These are phyloP conservation scores for Papilio glaucus DNA, from an alignment of 1,140 invertebrate species.

Conservation along the genomic window DNA sequence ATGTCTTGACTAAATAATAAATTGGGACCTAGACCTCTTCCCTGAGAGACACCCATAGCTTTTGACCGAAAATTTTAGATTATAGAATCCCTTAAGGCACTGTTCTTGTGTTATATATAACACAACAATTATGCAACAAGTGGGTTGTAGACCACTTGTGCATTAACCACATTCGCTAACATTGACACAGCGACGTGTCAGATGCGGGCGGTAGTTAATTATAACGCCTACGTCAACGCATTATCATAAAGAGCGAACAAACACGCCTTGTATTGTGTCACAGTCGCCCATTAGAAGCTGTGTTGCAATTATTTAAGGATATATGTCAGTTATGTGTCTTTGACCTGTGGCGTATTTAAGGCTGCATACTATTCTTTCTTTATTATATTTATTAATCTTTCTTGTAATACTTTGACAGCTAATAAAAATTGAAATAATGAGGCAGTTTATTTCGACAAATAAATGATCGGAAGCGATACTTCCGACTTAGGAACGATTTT, in stretches of 20 bases:
- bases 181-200: conserved; percentile 27
- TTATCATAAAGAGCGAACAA: conserved; percentile 24
- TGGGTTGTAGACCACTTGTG: neutral
- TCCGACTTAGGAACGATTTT: too few relatives aligned
- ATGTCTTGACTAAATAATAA: neutral
- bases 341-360: conserved; percentile 2
- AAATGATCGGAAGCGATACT: too few relatives aligned
- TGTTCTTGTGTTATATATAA: neutral
- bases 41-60: neutral
- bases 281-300: neutral
- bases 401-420: too few relatives aligned
- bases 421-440: too few relatives aligned
- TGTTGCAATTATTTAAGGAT: conserved; percentile 1
- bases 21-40: neutral
- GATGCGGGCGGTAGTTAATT: conserved; percentile 30
- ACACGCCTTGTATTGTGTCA: conserved; percentile 16
- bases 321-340: conserved; percentile 9
- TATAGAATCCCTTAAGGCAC: neutral
- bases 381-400: too few relatives aligned
- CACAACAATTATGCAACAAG: neutral
- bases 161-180: conserved; percentile 19
- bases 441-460: too few relatives aligned
- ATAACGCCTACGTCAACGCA: conserved; percentile 25
- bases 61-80: neutral
- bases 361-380: too few relatives aligned